Conservation (phyloP, 1,140 invertebrate genomes). For the Philaenus spumarius region DNA sequence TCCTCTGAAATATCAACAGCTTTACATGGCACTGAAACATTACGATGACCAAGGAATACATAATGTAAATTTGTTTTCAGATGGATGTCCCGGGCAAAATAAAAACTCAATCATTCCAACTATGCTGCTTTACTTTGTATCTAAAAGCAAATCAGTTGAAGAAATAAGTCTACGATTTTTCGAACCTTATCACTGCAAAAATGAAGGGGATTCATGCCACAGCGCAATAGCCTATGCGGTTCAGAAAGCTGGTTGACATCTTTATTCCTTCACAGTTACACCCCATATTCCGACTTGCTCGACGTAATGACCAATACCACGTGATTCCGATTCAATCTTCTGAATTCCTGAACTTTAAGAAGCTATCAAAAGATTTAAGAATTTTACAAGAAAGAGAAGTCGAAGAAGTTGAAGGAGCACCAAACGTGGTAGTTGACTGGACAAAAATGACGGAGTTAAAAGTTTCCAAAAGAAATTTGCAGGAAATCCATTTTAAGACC, state of each 20-base stretch:
- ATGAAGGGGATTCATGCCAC: background rate
- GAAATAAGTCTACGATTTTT: no score
- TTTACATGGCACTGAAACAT: background rate
- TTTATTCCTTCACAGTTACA: background rate
- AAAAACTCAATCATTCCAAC: no score
- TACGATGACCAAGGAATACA: conserved; percentile 5
- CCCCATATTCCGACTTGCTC: background rate
- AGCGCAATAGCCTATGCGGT: background rate
- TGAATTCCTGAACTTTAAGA: conserved; percentile 1
- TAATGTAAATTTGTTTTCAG: conserved; percentile 1
- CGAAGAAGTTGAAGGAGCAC: background rate
- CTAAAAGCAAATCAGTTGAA: background rate
- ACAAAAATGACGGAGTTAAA: background rate
- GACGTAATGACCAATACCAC: background rate
- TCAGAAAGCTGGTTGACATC: background rate
- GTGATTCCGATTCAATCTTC: background rate
- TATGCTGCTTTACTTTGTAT: background rate
- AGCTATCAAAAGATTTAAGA: background rate
- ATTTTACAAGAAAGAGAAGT: background rate
- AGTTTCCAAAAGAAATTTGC: background rate
- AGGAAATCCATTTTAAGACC: background rate
- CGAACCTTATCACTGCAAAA: no score
- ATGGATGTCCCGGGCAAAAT: background rate
- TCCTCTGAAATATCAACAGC: conserved; percentile 4
- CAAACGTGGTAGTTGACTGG: background rate